phyloP scores from a whole-genome alignment of 2,113 vertebrate species.

The Myotis brandtii region DNA sequence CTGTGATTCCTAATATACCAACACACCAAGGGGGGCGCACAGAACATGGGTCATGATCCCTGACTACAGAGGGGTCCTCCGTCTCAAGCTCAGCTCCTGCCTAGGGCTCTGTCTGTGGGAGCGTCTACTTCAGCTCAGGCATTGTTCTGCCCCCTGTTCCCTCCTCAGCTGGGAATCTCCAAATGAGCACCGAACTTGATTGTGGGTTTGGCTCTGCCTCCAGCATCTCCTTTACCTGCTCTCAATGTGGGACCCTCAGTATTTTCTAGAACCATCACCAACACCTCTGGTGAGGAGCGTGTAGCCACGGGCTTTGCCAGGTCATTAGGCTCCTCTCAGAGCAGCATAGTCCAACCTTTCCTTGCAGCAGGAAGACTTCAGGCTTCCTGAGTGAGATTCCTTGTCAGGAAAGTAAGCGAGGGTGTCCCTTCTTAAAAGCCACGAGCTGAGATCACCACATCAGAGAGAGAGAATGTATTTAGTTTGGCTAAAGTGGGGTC shows the following conservation, averaged over 20 bases:
- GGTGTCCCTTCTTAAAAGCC: not conserved
- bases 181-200: not conserved
- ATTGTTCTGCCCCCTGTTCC: not conserved
- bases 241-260: not conserved
- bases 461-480: conserved; percentile 58
- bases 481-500: conserved; percentile 55
- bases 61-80: not conserved
- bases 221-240: not conserved
- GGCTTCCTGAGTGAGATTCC: not conserved
- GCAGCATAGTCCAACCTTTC: not conserved
- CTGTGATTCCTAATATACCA: not conserved
- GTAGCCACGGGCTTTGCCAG: not conserved
- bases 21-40: not conserved
- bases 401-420: not conserved
- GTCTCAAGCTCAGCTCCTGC: not conserved
- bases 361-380: not conserved
- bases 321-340: not conserved
- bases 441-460: not conserved
- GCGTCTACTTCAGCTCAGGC: no score
- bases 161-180: not conserved
- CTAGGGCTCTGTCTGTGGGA: not conserved
- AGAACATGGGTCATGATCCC: not conserved
- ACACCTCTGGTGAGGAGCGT: not conserved
- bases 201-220: not conserved
- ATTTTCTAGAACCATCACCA: not conserved